Percentiles rank a stretch among this genome's conserved stretches.
Evolutionary conservation across 2,113 vertebrate genomes (phyloP).

Genomic region (Peucedramus taeniatus): DNA sequence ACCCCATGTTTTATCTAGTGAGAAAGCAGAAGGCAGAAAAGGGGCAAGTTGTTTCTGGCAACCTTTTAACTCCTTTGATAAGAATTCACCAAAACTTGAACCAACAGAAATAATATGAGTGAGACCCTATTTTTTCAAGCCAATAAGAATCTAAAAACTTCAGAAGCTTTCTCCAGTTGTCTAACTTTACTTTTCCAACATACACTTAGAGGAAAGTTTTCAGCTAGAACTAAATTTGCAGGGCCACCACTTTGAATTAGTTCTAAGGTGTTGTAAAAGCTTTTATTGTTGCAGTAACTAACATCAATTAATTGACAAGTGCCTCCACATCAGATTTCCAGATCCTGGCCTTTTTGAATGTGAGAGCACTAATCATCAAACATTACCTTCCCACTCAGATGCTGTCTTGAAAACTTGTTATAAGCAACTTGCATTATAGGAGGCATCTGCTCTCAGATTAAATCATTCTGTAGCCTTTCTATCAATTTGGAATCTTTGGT

Average conservation of each 20-base stretch:
- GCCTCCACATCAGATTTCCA: neutral
- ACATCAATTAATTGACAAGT: neutral
- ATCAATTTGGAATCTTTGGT: neutral
- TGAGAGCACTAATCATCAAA: neutral
- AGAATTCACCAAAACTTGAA: neutral
- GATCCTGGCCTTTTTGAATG: neutral
- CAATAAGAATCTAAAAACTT: neutral
- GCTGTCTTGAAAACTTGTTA: neutral
- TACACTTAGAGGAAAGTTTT: neutral
- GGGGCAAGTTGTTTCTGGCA: neutral
- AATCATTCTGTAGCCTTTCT: slow-evolving; percentile 2
- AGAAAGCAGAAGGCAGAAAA: neutral
- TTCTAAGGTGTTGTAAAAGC: neutral
- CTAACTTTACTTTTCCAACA: neutral
- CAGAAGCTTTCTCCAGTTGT: neutral
- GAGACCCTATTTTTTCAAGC: neutral
- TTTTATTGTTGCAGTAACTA: neutral
- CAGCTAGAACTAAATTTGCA: neutral
- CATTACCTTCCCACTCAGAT: neutral
- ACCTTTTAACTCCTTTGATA: neutral
- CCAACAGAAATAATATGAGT: neutral
- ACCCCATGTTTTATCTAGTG: neutral
- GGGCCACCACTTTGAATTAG: neutral
- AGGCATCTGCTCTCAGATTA: neutral
- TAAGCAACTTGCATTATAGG: neutral